Conservation (phyloP, 1,140 invertebrate genomes). For the roundworm (Caenorhabditis elegans) region DNA sequence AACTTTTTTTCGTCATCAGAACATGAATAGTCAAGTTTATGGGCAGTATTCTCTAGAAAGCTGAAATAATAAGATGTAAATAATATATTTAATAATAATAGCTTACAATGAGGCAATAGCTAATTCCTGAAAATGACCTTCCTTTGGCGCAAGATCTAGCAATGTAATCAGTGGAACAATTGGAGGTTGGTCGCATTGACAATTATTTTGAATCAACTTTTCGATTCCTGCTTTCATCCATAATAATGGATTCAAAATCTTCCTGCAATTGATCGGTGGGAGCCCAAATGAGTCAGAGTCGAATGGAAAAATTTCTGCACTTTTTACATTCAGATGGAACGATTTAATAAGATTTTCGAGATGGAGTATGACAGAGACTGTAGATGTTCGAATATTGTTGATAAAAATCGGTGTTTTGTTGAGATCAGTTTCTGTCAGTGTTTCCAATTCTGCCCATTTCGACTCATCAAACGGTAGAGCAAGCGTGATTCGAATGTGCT, state of each 20-base stretch:
- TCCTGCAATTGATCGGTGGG: not conserved
- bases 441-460: not conserved
- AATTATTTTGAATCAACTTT: not conserved
- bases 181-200: not conserved
- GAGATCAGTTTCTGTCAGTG: not conserved
- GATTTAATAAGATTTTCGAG: not conserved
- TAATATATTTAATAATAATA: not conserved
- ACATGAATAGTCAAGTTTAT: not conserved
- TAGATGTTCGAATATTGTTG: not conserved
- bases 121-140: not conserved
- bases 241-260: not conserved
- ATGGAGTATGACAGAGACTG: not conserved
- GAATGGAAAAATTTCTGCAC: not conserved
- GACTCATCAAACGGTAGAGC: not conserved
- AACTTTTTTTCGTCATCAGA: not conserved
- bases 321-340: not conserved
- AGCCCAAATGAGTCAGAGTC: not conserved
- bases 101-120: not conserved
- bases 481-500: not conserved
- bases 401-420: not conserved
- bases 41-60: not conserved
- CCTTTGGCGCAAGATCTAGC: not conserved
- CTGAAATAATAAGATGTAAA: not conserved
- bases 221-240: not conserved
- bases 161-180: not conserved